Percentiles rank a stretch among this genome's conserved stretches.
These are phyloP conservation scores for Belonocnema kinseyi DNA, from an alignment of 1,140 invertebrate genomes.

Conservation along the genomic window DNA sequence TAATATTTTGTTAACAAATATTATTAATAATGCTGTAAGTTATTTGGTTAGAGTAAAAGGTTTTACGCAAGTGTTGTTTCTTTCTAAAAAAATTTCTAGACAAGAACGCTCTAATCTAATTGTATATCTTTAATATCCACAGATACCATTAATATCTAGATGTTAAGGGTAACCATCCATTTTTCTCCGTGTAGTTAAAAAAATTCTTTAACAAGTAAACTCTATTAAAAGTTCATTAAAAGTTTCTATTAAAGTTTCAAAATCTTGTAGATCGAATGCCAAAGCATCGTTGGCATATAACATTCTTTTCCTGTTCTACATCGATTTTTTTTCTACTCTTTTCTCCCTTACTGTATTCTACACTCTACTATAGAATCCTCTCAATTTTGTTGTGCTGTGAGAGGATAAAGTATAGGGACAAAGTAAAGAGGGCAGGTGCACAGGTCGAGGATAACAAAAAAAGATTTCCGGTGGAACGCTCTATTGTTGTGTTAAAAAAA, in stretches of 20 bases:
- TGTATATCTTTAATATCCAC: too few relatives aligned
- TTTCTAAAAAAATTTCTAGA: too few relatives aligned
- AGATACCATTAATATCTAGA: too few relatives aligned
- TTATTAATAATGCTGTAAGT: too few relatives aligned
- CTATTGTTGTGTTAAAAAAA: conserved; percentile 46
- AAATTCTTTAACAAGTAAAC: not conserved
- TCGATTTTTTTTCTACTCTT: not conserved
- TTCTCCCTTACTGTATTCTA: conserved; percentile 6
- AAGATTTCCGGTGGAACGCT: not conserved
- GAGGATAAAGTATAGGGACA: not conserved
- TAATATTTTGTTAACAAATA: too few relatives aligned
- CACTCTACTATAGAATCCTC: not conserved
- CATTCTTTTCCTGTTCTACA: not conserved
- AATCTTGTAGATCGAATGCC: not conserved
- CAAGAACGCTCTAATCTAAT: too few relatives aligned
- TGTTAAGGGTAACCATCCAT: too few relatives aligned
- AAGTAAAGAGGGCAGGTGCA: not conserved
- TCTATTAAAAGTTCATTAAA: not conserved
- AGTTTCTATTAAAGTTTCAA: not conserved
- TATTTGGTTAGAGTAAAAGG: too few relatives aligned
- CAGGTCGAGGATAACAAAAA: not conserved
- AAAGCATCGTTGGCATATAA: conserved; percentile 1
- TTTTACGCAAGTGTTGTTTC: too few relatives aligned
- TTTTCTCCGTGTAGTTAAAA: too few relatives aligned
- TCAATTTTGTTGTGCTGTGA: not conserved